Evolutionary conservation across 2,113 vertebrate genomes (phyloP).

Genomic region (Dasyornis broadbenti): DNA sequence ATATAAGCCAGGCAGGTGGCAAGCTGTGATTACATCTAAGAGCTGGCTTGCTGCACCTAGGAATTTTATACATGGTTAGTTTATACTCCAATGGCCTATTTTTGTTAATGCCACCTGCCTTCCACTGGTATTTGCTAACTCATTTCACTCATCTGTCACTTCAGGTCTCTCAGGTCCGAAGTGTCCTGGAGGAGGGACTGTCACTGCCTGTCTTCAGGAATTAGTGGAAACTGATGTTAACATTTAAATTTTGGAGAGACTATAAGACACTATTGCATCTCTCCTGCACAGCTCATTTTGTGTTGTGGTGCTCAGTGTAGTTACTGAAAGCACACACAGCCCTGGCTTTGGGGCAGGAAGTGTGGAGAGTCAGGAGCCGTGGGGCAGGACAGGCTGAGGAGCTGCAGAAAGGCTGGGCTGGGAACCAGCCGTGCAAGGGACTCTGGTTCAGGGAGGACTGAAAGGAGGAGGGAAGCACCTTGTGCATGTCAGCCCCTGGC

Average conservation of each 20-base stretch:
- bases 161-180: background rate
- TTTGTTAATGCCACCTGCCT: background rate
- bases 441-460: fast-evolving
- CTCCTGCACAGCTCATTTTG: background rate
- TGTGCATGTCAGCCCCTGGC: background rate
- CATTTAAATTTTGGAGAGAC: background rate
- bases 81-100: background rate
- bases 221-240: background rate
- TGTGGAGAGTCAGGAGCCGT: background rate
- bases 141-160: background rate
- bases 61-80: background rate
- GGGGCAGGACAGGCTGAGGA: background rate
- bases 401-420: background rate
- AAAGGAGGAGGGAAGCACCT: background rate
- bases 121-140: background rate
- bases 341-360: background rate
- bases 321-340: background rate
- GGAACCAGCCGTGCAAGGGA: background rate
- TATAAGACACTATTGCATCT: fast-evolving
- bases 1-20: background rate
- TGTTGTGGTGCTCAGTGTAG: background rate
- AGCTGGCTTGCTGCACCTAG: background rate
- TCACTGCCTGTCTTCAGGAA: background rate
- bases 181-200: background rate
- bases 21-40: slow-evolving; percentile 14